Evolutionary conservation across 1,140 invertebrate species (phyloP).

Genomic region (Bombus waltoni): DNA sequence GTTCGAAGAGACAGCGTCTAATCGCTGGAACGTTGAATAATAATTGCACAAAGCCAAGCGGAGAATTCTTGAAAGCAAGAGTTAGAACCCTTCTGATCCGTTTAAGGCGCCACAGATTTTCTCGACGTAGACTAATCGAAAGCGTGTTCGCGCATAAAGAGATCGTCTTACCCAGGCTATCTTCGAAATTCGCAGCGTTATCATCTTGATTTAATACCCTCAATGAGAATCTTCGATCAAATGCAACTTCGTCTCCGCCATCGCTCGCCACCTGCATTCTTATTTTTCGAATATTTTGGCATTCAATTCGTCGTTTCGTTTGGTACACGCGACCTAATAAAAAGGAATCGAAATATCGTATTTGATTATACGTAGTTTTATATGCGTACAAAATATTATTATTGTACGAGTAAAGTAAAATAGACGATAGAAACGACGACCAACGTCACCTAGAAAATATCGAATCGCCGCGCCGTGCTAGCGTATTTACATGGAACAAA

Average conservation of each 20-base stretch:
- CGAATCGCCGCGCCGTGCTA: not conserved
- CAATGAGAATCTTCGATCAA: not conserved
- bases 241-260: not conserved
- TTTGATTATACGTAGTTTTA: not conserved
- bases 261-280: not conserved
- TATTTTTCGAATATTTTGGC: not conserved
- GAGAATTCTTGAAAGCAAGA: constrained; percentile 18
- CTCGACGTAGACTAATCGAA: constrained; percentile 31
- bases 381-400: not conserved
- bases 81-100: constrained; percentile 15
- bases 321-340: too few relatives aligned
- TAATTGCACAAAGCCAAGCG: constrained; percentile 11
- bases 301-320: too few relatives aligned
- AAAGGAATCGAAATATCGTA: too few relatives aligned
- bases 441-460: not conserved
- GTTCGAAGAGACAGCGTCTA: not conserved
- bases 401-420: not conserved
- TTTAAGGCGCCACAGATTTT: constrained; percentile 30
- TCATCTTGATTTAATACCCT: constrained; percentile 17
- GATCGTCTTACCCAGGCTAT: constrained; percentile 1
- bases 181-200: constrained; percentile 4
- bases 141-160: constrained; percentile 32
- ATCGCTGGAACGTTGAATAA: constrained; percentile 12
- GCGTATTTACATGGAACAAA: not conserved
- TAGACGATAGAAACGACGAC: not conserved